Base-by-base conservation (phyloP, 2,113 vertebrate genomes). In the Gobius niger region DNA sequence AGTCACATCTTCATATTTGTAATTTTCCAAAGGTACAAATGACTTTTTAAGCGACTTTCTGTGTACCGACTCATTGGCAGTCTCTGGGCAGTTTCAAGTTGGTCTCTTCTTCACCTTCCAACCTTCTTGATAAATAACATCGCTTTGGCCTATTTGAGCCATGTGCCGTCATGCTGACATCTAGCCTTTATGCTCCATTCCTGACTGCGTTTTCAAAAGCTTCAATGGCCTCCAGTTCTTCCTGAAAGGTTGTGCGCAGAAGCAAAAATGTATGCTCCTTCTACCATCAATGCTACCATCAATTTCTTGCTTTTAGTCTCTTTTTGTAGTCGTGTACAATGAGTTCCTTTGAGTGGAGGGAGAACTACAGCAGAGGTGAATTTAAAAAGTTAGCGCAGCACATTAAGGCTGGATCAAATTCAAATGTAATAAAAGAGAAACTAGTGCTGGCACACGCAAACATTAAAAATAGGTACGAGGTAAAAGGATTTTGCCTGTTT, bases 401-500 rank as follows among this genome's bases (percentile, higher is more conserved):
- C 24, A 57, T 57, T 57, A 57, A 60, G 14, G 40, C 34, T 60
- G 57, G 34, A 60, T 60, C 34, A n/a, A 8, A 42, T n/a, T 42
- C 40, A 42, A 5, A n/a, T 10, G 13, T 60, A 44, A 9, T 42
- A 60, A 60, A 60, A 44, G 15, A 34, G 40, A 15, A 42, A 42
- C 3, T n/a, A 42, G 7, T 15, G 40, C n/a, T 60, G 57, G 40
- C 34, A 42, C 40, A 47, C 12, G 75, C 11, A 19, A 34, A 57
- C 24, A 63, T 51, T 73, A 62, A 70, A 68, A 65, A 56, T 12
- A 50, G 24, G 11, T 34, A 15, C 40, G 65, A 65, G 16, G 76
- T 47, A 54, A 85, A 81, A 71, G 63, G 72, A 67, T 72, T 76
- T 44, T 59, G 64, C 44, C 49, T 67, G 65, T 75, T 82, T 59